A percentile compares a stretch with the other conserved stretches of the same genome.
Evolutionary conservation across 2,888 invertebrate genomes (phyloP).

Genomic region (Apoda limacodes): DNA sequence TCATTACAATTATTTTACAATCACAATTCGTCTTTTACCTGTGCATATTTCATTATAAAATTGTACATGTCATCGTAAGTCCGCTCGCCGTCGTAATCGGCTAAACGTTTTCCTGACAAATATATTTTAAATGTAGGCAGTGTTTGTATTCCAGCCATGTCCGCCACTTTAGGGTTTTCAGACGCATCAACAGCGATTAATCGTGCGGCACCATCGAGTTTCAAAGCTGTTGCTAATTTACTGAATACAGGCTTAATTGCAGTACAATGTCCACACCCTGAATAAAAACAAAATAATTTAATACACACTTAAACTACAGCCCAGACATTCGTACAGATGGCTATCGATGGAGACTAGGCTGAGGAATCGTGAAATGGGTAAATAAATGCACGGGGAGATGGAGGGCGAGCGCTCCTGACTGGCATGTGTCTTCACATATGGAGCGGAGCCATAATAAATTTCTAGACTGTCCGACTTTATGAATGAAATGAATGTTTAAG

Average conservation of each 20-base stretch:
- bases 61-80: constrained; percentile 63
- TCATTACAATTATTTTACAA: too few species aligned
- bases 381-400: too few species aligned
- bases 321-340: too few species aligned
- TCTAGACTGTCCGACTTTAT: too few species aligned
- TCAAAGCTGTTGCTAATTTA: constrained; percentile 61
- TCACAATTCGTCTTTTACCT: constrained; percentile 57
- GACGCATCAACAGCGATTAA: constrained; percentile 77
- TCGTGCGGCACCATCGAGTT: constrained; percentile 38
- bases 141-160: constrained; percentile 71
- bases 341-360: too few species aligned
- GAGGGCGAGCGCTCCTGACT: too few species aligned
- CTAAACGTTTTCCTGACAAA: constrained; percentile 56
- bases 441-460: too few species aligned
- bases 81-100: constrained; percentile 70
- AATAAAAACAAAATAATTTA: constrained; percentile 12
- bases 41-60: constrained; percentile 45
- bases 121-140: constrained; percentile 78
- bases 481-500: too few species aligned
- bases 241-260: constrained; percentile 76
- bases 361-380: too few species aligned
- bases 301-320: too few species aligned
- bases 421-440: too few species aligned
- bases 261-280: constrained; percentile 82
- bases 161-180: constrained; percentile 67